A percentile compares a stretch with the other conserved stretches of the same genome.
Conservation (phyloP, 2,113 vertebrate species). For the Crotalus helleri region DNA sequence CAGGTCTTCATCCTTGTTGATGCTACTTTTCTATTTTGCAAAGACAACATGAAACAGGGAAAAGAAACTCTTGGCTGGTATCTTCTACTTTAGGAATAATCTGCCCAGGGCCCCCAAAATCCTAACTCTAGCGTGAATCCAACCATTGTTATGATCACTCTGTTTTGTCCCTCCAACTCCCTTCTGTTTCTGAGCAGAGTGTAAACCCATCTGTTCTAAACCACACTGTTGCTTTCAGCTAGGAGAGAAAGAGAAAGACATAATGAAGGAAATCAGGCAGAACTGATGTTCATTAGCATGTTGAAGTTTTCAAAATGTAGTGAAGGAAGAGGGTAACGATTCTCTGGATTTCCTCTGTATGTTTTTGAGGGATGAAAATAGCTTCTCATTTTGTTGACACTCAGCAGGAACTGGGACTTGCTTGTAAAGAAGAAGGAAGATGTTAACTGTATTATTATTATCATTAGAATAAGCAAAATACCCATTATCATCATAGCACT, state of each 20-base stretch:
- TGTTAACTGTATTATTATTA: neutral
- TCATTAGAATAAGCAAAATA: neutral
- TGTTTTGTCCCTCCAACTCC: neutral
- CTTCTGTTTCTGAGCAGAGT: neutral
- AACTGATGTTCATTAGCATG: slow-evolving; percentile 20
- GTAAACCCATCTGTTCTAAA: neutral
- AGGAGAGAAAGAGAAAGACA: neutral
- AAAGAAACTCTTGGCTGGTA: neutral
- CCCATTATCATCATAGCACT: neutral
- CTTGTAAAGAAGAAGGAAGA: neutral
- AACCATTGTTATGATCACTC: neutral
- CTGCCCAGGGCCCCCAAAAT: neutral
- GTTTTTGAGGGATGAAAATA: slow-evolving; percentile 2
- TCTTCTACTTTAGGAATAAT: neutral
- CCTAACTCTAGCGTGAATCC: neutral
- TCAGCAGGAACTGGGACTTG: neutral
- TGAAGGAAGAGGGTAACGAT: neutral
- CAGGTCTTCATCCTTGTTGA: neutral
- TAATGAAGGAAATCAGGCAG: neutral
- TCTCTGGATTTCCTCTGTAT: neutral
- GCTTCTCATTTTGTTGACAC: neutral
- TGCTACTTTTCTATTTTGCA: neutral
- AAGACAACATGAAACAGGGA: neutral
- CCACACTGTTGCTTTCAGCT: neutral
- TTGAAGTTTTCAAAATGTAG: slow-evolving; percentile 3